Conservation (phyloP, 2,888 invertebrate genomes). For the Cybosia mesomella region DNA sequence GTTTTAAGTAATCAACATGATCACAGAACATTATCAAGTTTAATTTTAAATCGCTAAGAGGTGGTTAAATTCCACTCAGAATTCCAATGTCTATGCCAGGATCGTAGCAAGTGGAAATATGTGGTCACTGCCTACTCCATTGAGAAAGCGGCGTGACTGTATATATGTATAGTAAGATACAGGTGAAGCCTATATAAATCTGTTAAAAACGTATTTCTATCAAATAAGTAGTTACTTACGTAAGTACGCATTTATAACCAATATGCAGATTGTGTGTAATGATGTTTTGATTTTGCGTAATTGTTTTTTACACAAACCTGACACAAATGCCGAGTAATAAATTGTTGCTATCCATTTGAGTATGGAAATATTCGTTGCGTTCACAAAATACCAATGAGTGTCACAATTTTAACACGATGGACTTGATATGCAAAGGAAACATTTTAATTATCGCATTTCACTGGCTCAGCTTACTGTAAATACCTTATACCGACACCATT, state of each 20-base stretch:
- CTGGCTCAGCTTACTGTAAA: conserved; percentile 23
- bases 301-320: conserved; percentile 13
- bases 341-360: conserved; percentile 22
- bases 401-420: conserved; percentile 23
- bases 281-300: conserved; percentile 16
- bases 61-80: no score
- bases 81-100: no score
- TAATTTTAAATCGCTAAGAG: no score
- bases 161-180: no score
- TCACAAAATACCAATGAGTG: conserved; percentile 20
- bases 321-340: conserved; percentile 14
- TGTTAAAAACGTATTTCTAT: no score
- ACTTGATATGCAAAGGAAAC: conserved; percentile 24
- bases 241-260: background rate
- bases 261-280: conserved; percentile 2
- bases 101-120: no score
- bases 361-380: conserved; percentile 25
- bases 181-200: no score
- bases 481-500: conserved; percentile 8
- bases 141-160: no score
- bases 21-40: no score
- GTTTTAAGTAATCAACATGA: no score
- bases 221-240: no score
- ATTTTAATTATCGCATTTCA: conserved; percentile 29
- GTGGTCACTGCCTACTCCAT: no score